Evolutionary conservation across 2,888 invertebrate species (phyloP).

Genomic region (Polyommatus iphigenia): DNA sequence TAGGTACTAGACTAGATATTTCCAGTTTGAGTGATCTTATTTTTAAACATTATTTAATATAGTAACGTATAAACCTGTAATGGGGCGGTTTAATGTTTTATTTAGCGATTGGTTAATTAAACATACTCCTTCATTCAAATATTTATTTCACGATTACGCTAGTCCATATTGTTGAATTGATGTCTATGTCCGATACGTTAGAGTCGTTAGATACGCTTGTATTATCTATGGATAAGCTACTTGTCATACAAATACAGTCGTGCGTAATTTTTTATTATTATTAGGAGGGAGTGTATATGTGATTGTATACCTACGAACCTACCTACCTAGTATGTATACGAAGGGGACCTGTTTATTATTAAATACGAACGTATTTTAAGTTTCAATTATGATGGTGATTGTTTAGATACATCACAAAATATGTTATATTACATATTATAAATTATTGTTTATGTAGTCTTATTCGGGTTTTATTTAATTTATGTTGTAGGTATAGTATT

Average conservation of each 20-base stretch:
- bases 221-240: neutral
- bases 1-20: no score
- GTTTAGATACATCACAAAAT: neutral
- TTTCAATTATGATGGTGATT: neutral
- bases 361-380: neutral
- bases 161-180: no score
- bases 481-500: neutral
- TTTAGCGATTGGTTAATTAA: no score
- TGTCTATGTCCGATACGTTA: no score
- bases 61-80: no score
- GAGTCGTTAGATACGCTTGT: no score
- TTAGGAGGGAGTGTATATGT: neutral
- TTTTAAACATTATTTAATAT: neutral
- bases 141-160: no score
- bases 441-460: neutral
- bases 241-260: neutral
- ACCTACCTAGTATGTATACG: neutral
- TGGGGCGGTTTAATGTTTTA: no score
- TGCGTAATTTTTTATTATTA: neutral
- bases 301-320: neutral
- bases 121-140: no score
- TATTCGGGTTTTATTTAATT: neutral
- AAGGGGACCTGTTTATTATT: neutral
- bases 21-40: neutral
- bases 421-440: neutral